Evolutionary conservation across 2,113 vertebrate species (phyloP).

Genomic region (Abramis brama): DNA sequence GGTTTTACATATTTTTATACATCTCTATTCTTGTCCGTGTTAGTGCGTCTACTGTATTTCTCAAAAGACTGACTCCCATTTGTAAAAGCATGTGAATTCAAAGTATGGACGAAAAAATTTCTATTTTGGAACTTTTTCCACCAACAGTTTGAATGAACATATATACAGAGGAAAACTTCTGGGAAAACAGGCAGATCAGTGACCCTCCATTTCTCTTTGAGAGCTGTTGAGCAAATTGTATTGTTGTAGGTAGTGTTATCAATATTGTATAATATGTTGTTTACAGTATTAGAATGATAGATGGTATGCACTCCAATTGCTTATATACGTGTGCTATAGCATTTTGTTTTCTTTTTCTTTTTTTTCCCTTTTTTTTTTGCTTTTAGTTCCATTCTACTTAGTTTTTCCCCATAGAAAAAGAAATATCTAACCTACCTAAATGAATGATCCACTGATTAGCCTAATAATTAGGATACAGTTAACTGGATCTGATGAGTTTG

Average conservation of each 20-base stretch:
- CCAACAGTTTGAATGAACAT: slow-evolving; percentile 46
- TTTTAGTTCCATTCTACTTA: slow-evolving; percentile 26
- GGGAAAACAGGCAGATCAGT: slow-evolving; percentile 16
- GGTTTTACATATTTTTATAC: slow-evolving; percentile 67
- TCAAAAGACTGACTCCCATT: slow-evolving; percentile 44
- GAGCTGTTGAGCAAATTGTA: slow-evolving; percentile 47
- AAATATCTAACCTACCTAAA: not conserved
- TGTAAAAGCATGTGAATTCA: slow-evolving; percentile 43
- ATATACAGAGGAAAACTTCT: slow-evolving; percentile 38
- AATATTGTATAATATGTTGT: slow-evolving; percentile 49
- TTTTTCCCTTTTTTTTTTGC: slow-evolving; percentile 22
- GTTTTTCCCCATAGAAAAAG: not conserved
- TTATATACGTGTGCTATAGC: slow-evolving; percentile 38
- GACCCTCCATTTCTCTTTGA: slow-evolving; percentile 20
- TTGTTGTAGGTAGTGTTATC: slow-evolving; percentile 43
- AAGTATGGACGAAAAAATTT: slow-evolving; percentile 39
- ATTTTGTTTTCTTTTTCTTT: slow-evolving; percentile 15
- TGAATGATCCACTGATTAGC: slow-evolving; percentile 6
- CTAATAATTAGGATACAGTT: slow-evolving; percentile 1
- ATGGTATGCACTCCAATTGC: slow-evolving; percentile 29
- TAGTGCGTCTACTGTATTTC: slow-evolving; percentile 37
- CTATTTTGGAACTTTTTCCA: slow-evolving; percentile 44
- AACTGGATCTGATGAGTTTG: slow-evolving; percentile 20
- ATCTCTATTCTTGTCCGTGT: slow-evolving; percentile 48
- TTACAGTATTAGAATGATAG: slow-evolving; percentile 42